These are phyloP conservation scores for Plusia festucae DNA, from an alignment of 2,888 invertebrate genomes.

Conservation along the genomic window DNA sequence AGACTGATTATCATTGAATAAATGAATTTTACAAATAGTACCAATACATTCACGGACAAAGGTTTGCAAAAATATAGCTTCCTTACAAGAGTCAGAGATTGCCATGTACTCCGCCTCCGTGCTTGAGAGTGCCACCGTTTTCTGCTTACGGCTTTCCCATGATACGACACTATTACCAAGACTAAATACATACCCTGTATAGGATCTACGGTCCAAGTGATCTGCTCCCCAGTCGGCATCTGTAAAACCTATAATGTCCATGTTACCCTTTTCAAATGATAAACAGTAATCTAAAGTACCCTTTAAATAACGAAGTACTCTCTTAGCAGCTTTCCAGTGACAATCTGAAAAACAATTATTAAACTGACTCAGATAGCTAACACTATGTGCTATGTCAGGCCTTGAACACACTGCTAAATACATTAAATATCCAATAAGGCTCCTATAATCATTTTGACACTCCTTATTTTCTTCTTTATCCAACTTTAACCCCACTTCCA, in stretches of 20 bases:
- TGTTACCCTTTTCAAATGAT: slow-evolving; percentile 15
- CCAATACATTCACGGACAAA: neutral
- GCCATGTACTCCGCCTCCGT: slow-evolving; percentile 21
- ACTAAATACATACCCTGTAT: slow-evolving; percentile 48
- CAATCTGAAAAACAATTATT: slow-evolving; percentile 31
- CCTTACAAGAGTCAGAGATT: slow-evolving; percentile 13
- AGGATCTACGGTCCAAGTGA: slow-evolving; percentile 38
- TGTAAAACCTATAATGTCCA: slow-evolving; percentile 14
- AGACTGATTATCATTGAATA: too few species aligned
- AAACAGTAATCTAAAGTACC: slow-evolving; percentile 38
- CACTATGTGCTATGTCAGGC: too few species aligned
- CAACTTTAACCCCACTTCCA: neutral
- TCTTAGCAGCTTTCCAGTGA: slow-evolving; percentile 51
- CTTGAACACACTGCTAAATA: slow-evolving; percentile 46
- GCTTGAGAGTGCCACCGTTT: slow-evolving; percentile 15
- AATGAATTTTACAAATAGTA: too few species aligned
- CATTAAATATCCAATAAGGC: slow-evolving; percentile 43
- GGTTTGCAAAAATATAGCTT: slow-evolving; percentile 5
- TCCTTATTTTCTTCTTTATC: neutral
- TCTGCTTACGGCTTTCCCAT: slow-evolving; percentile 11
- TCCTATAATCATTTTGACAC: slow-evolving; percentile 11
- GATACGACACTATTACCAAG: slow-evolving; percentile 11
- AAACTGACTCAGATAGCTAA: slow-evolving; percentile 48
- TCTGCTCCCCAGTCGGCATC: slow-evolving; percentile 49
- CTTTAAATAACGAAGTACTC: slow-evolving; percentile 21